Evolutionary conservation across 1,140 invertebrate species (phyloP).

Genomic region (Drosophila prosaltans): DNA sequence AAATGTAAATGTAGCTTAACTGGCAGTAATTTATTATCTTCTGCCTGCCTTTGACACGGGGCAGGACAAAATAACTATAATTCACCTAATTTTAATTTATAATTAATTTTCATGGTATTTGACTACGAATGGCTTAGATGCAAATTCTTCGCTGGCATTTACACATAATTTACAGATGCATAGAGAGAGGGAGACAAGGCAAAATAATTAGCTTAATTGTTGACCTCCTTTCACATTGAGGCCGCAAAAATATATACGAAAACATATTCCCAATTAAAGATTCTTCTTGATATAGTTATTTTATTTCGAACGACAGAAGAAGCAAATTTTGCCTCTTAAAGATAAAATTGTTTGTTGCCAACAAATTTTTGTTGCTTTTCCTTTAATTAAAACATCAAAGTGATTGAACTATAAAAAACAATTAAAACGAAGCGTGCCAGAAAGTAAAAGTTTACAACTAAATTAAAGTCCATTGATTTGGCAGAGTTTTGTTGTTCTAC

Average conservation of each 20-base stretch:
- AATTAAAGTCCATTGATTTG: slow-evolving; percentile 49
- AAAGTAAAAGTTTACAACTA: slow-evolving; percentile 72
- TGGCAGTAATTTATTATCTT: slow-evolving; percentile 12
- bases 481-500: slow-evolving; percentile 40
- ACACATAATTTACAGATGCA: slow-evolving; percentile 45
- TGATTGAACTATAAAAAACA: slow-evolving; percentile 27
- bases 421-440: slow-evolving; percentile 60
- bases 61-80: slow-evolving; percentile 1
- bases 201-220: slow-evolving; percentile 59
- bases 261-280: not conserved
- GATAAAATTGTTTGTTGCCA: slow-evolving; percentile 5
- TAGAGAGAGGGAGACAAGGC: not conserved
- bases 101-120: slow-evolving; percentile 45
- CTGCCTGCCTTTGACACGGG: slow-evolving; percentile 11
- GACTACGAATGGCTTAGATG: slow-evolving; percentile 31
- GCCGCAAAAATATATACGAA: slow-evolving; percentile 3
- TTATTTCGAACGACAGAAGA: not conserved
- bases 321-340: not conserved
- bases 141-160: slow-evolving; percentile 34
- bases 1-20: not conserved
- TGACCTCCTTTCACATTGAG: slow-evolving; percentile 62
- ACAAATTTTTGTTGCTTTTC: slow-evolving; percentile 18
- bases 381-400: slow-evolving; percentile 49
- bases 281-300: not conserved
- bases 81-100: slow-evolving; percentile 28